Base-by-base conservation (phyloP, 2,113 vertebrate genomes). In the Atlantisia rogersi region DNA sequence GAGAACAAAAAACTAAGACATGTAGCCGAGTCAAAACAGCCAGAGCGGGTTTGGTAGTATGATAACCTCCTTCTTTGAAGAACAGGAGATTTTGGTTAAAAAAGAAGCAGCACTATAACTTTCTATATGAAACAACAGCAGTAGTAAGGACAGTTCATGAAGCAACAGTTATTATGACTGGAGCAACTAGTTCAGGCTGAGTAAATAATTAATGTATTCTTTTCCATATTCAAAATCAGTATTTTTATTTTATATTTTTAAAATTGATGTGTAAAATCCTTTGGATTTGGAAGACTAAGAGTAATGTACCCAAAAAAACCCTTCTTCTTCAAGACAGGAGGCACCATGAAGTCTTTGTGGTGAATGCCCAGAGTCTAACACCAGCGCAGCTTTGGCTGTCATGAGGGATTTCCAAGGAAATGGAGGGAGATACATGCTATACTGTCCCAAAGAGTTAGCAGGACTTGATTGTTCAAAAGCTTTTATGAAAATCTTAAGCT, bases 171-270 rank as follows among this genome's bases (percentile, higher is more conserved):
- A 84, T 31, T 59, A 59, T 29, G 28, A 64, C 50, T 71, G 13
- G 16, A 65, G 20, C 55, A 70, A 44, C 28, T 65, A 11, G 5
- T 28, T 82, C 50, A 82, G 50, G 10, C 21, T 73, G 28, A 71
- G 20, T 21, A 65, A 0, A 0, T 56, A 56, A 56, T 32, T 44
- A 22, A 44, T 87, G 11, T 31, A 0, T n/a, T 11, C 14, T 65
- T 65, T 50, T 71, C 40, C 42, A 80, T 56, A 37, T 40, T 71
- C 3, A 74, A 55, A 70, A 28, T 3, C 7, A 15, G 1, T 7
- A 1, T 53, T 42, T 60, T 63, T 60, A 28, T 48, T 25, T 65
- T 35, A 1, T 46, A 8, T 80, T 83, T 87, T 18, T 74, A 28
- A 37, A 15, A 31, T 7, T 62, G 21, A 25, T 55, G 31, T 77